Evolutionary conservation across 2,888 invertebrate species (phyloP).

Genomic region (Reticulitermes lucifugus): DNA sequence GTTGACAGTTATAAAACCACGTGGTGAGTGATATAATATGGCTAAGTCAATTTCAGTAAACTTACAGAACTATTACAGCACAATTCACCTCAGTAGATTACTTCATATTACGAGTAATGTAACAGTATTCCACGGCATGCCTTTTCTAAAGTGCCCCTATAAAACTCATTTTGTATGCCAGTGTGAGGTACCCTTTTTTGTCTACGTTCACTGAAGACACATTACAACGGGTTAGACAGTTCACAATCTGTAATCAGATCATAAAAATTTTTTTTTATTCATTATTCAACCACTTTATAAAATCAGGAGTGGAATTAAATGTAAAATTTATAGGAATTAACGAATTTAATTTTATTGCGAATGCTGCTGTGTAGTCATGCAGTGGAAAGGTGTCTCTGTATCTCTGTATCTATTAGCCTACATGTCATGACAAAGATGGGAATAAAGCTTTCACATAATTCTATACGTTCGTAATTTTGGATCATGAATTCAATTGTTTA

Average conservation of each 20-base stretch:
- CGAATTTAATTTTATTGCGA: no score
- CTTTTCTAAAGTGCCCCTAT: no score
- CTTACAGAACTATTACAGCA: no score
- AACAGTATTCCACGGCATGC: no score
- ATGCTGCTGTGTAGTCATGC: background rate
- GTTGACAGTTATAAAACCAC: no score
- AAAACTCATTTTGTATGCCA: no score
- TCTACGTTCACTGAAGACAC: background rate
- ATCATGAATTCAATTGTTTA: background rate
- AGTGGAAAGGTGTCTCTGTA: background rate
- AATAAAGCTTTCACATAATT: background rate
- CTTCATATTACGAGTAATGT: no score
- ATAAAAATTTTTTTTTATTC: background rate
- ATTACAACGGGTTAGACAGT: no score
- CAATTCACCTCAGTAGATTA: no score
- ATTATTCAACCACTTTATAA: background rate
- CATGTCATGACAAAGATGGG: background rate
- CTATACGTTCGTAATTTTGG: background rate
- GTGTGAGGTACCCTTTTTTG: no score
- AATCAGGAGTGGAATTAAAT: background rate
- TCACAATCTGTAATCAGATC: background rate
- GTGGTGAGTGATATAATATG: no score
- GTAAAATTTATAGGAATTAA: background rate
- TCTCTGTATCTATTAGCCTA: background rate
- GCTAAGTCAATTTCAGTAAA: no score